Base-by-base conservation (phyloP, 2,113 vertebrate species). In the Monopterus albus region DNA sequence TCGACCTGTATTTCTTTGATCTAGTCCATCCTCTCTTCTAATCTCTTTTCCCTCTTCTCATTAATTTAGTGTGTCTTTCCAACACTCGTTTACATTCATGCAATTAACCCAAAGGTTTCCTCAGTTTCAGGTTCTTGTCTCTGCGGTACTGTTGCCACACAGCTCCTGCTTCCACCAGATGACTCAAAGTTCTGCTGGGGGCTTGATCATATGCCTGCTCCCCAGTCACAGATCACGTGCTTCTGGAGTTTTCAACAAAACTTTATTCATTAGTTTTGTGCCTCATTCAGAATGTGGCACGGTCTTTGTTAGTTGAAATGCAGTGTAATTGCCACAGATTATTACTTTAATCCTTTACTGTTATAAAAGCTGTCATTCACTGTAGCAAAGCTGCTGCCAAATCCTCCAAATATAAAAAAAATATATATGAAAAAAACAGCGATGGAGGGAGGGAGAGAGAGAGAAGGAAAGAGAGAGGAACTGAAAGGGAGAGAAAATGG, bases 391-490 rank as follows among this genome's bases (percentile, higher is more conserved):
- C 25, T 45, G 39, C 40, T 29, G 26, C 29, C 51, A 45, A 67
- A 75, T 57, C 55, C 18, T 26, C 42, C 56, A 75, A 65, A 70
- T 51, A 60, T 65, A 39, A 56, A 62, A 50, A 67, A 75, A 59
- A n/a, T n/a, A n/a, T n/a, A n/a, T n/a, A n/a, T 25, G 23, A 56
- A n/a, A 51, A 56, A 51, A 14, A 64, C 17, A 57, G 56, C 55
- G 35, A 33, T 26, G 64, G 50, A 11, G 13, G 31, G 23, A 52
- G 51, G 3, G 20, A 45, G 42, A 47, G 36, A 18, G n/a, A 11
- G 28, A n/a, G n/a, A n/a, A n/a, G 15, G 15, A n/a, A 11, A 4
- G 25, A 2, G 17, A 7, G 2, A 15, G 10, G 57, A 3, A 21
- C 6, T 46, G 42, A 72, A 62, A 64, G 49, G 28, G n/a, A 60